Base-by-base conservation (phyloP, 2,888 invertebrate species). In the Leucophenga maculata region DNA sequence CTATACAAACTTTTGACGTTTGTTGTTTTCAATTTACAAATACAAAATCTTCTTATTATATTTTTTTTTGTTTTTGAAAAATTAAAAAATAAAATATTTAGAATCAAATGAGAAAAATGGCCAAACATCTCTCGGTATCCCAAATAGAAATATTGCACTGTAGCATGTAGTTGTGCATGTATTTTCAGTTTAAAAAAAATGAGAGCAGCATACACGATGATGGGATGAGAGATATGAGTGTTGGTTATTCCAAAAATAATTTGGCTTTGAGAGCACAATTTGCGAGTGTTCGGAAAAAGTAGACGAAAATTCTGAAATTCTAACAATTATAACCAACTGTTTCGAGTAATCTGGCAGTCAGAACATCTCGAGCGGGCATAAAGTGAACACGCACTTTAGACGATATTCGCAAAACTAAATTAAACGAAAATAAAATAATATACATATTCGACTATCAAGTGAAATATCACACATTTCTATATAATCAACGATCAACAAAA, bases 301-400 rank as follows among this genome's bases (percentile, higher is more conserved):
- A 72, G 69, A 66, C 32, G 48, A 46, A 60, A 72, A 70, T 69
- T 73, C 67, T 74, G 76, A 77, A 75, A 78, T 76, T 69, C 67
- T 72, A 74, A 83, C 84, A 81, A 80, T 84, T 82, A 87, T 86
- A 88, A 87, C 78, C 78, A 77, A 77, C 74, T 77, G 83, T 75
- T 78, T 75, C 74, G 75, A 71, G 62, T 65, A 70, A 69, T 74
- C 72, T 72, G 78, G 70, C 78, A 78, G 77, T 80, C 87, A 88
- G 88, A 88, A 85, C 82, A 87, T 86, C 82, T 87, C 87, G 87
- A 88, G 85, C 88, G 86, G 87, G 87, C 88, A 84, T 84, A 82
- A 80, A 87, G 88, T 87, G 84, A 83, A 87, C 85, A 86, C 78
- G 78, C 78, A 78, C 76, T 77, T 74, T 74, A 78, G 73, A 80